phyloP scores from a whole-genome alignment of 2,113 vertebrate genomes.

The Leptobrachium ailaonicum region DNA sequence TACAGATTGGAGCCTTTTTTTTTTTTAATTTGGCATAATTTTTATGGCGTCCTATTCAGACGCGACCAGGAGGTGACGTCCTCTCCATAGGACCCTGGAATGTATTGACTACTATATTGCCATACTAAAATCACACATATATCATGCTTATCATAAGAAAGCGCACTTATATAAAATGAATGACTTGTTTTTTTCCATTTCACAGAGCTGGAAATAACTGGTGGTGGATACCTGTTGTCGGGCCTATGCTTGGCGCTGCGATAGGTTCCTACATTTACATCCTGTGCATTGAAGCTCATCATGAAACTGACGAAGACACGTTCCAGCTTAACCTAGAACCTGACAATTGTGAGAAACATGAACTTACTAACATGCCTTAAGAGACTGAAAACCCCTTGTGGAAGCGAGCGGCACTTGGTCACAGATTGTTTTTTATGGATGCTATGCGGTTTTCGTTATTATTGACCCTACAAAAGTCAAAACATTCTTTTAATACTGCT shows the following conservation, averaged over 20 bases:
- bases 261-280: slow-evolving; percentile 81
- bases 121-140: too few species aligned
- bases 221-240: slow-evolving; percentile 94
- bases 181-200: slow-evolving; percentile 42
- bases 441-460: background rate
- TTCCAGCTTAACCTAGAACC: slow-evolving; percentile 59
- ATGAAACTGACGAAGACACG: slow-evolving; percentile 60
- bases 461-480: background rate
- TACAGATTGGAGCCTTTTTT: too few species aligned
- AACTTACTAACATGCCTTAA: slow-evolving; percentile 77
- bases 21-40: too few species aligned
- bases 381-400: background rate
- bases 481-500: background rate
- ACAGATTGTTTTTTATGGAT: background rate
- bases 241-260: slow-evolving; percentile 83
- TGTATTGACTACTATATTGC: too few species aligned
- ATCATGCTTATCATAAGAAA: too few species aligned
- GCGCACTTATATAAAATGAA: too few species aligned
- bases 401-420: background rate
- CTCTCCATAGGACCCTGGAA: too few species aligned
- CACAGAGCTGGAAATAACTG: slow-evolving; percentile 83
- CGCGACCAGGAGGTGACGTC: too few species aligned
- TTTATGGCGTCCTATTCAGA: too few species aligned
- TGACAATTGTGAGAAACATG: slow-evolving; percentile 78
- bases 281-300: slow-evolving; percentile 87